These are phyloP conservation scores for Aspidoscelis tigris DNA, from an alignment of 2,113 vertebrate genomes.

Conservation along the genomic window DNA sequence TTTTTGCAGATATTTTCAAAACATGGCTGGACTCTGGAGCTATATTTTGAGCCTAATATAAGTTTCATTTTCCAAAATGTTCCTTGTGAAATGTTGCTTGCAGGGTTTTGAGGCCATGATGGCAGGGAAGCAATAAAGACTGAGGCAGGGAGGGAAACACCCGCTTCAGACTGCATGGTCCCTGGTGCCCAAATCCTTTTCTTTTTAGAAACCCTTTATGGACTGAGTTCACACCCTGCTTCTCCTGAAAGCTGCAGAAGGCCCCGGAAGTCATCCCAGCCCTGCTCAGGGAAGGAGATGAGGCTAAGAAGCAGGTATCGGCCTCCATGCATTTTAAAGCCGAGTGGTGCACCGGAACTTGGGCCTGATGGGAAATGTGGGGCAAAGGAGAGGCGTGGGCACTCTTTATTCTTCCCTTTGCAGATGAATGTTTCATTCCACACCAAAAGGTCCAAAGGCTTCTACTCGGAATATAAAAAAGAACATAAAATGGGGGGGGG, in stretches of 20 bases:
- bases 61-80: background rate
- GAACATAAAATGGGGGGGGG: too few relatives aligned
- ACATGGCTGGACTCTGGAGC: background rate
- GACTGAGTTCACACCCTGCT: background rate
- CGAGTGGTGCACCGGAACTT: background rate
- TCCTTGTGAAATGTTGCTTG: background rate
- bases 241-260: background rate
- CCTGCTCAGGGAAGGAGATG: background rate
- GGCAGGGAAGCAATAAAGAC: background rate
- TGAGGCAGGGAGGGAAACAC: too few relatives aligned
- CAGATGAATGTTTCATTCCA: background rate
- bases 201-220: background rate
- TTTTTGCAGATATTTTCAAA: background rate
- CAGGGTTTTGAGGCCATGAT: background rate
- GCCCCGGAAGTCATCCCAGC: background rate
- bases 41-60: background rate
- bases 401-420: background rate
- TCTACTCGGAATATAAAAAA: too few relatives aligned
- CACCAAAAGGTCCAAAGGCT: too few relatives aligned
- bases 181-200: too few relatives aligned
- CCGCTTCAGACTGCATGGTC: background rate
- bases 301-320: background rate
- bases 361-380: background rate
- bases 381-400: background rate
- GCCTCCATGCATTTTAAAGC: background rate